phyloP scores from a whole-genome alignment of 30 jellyfish, hydroid and myxozoan genomes.

The Hydractinia echinata region DNA sequence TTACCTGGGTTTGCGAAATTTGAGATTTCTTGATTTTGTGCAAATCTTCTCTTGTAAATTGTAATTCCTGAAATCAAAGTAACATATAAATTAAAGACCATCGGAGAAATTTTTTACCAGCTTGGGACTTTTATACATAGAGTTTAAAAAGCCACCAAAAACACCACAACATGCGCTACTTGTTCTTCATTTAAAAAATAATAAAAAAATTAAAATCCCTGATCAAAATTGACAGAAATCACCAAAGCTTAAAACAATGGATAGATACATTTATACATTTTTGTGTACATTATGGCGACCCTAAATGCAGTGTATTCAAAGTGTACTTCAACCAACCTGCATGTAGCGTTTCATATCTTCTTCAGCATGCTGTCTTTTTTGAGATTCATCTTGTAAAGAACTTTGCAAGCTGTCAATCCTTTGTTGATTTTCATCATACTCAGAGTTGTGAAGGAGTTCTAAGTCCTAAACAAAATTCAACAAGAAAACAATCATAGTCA shows the following conservation, averaged over 20 bases:
- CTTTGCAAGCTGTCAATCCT: slow-evolving; percentile 53
- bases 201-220: too few species aligned
- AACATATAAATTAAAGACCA: neutral
- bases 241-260: too few species aligned
- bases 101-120: neutral
- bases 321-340: slow-evolving; percentile 27
- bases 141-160: too few species aligned
- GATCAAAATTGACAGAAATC: too few species aligned
- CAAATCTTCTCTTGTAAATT: slow-evolving; percentile 22
- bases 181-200: too few species aligned
- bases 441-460: slow-evolving; percentile 65
- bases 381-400: slow-evolving; percentile 61
- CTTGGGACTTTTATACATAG: too few species aligned
- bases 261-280: too few species aligned
- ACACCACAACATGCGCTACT: too few species aligned
- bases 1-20: neutral
- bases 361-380: slow-evolving; percentile 54
- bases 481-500: neutral
- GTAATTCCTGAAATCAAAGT: slow-evolving; percentile 18
- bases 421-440: slow-evolving; percentile 57
- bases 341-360: slow-evolving; percentile 47
- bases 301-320: neutral
- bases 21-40: slow-evolving; percentile 14
- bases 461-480: slow-evolving; percentile 38
- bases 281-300: neutral